phyloP scores from a whole-genome alignment of 2,797 vertebrate genomes.

The Merluccius polli region DNA sequence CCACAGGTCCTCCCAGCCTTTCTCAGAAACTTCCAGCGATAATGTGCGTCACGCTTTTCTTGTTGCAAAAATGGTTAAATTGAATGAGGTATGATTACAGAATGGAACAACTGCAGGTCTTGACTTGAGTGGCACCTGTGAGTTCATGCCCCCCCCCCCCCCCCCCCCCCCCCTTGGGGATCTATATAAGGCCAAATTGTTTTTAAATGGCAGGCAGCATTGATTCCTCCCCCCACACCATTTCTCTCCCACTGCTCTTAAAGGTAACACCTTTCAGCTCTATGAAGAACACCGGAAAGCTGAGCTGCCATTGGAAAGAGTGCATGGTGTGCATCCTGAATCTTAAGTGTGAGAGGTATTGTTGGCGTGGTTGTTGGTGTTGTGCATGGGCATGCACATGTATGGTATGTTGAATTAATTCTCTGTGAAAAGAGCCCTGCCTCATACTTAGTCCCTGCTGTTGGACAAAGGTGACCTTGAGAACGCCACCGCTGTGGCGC shows the following conservation, averaged over 20 bases:
- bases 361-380: background rate
- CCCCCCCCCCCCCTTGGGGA: background rate
- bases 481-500: background rate
- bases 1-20: background rate
- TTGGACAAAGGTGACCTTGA: conserved; percentile 2
- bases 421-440: background rate
- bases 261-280: conserved; percentile 1
- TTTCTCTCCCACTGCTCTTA: background rate
- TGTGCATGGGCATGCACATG: background rate
- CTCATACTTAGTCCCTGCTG: background rate
- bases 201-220: background rate
- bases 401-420: background rate
- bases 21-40: background rate
- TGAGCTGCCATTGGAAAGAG: background rate
- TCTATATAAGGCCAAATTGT: background rate
- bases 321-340: background rate
- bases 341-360: background rate
- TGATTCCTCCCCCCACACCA: background rate
- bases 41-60: background rate
- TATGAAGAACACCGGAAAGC: background rate
- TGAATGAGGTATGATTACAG: background rate
- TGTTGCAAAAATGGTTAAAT: background rate
- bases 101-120: background rate
- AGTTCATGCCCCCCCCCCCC: background rate
- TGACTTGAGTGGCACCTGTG: conserved; percentile 5